These are phyloP conservation scores for Catharus bicknelli DNA, from an alignment of 2,113 vertebrate species.

Conservation along the genomic window DNA sequence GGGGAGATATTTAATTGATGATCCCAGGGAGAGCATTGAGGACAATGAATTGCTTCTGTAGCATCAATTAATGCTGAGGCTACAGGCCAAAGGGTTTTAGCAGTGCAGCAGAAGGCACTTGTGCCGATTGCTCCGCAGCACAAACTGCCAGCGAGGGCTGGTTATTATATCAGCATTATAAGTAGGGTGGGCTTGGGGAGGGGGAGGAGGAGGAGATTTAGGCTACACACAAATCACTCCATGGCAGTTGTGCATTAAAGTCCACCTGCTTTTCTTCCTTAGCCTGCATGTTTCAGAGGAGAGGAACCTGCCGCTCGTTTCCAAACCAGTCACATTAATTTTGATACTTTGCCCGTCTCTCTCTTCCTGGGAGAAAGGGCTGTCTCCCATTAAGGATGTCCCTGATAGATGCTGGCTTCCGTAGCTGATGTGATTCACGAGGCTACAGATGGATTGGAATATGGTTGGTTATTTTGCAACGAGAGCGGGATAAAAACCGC, in stretches of 20 bases:
- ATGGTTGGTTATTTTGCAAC: not conserved
- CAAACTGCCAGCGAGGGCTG: constrained; percentile 37
- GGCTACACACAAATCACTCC: not conserved
- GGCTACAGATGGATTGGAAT: constrained; percentile 24
- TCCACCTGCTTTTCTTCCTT: not conserved
- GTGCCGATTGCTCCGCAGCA: constrained; percentile 3
- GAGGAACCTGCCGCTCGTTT: not conserved
- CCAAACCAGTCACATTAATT: not conserved
- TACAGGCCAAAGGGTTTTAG: constrained; percentile 41
- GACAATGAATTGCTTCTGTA: constrained; percentile 44
- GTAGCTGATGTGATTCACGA: constrained; percentile 23
- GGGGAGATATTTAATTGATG: constrained; percentile 57
- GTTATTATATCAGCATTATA: constrained; percentile 56
- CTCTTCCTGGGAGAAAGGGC: not conserved
- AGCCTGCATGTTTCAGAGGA: rapidly evolving
- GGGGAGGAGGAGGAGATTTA: not conserved
- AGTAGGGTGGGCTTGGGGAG: not conserved
- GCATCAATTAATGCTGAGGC: constrained; percentile 44
- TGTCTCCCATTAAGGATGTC: not conserved
- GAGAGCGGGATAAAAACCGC: not conserved
- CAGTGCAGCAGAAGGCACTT: constrained; percentile 38
- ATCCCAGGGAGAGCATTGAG: constrained; percentile 47
- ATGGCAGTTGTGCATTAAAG: not conserved
- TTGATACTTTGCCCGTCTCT: not conserved
- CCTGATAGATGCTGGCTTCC: constrained; percentile 5